Evolutionary conservation across 92 coral and sea anemone genomes (phyloP), one percentile per base, ranked within the genome.

Genomic region (Paramuricea clavata): DNA sequence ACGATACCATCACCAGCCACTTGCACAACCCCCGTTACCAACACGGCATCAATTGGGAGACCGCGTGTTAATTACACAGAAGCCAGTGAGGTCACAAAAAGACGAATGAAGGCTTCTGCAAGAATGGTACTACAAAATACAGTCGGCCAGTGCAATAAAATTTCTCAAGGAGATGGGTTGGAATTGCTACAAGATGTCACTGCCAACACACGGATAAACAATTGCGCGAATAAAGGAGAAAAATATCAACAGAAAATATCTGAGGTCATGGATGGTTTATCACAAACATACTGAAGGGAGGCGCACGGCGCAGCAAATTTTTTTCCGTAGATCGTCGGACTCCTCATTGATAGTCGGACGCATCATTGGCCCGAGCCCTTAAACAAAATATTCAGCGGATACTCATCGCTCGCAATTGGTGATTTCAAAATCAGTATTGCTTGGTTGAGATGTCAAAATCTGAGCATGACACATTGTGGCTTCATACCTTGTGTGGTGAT

Each of bases 201-300:
- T 22, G 74, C 4, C 16, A 67, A 74, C 17, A 74, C 52, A 74
- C 61, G 2, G 11, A 49, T 41, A 34, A 35, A 72, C 1, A 2
- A 54, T 3, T 19, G 62, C 11, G 62, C 17, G 62, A 19, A 47
- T 47, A 1, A 47, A 47, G 31, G 68, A n/a, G 21, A 28, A 60
- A 60, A 60, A 2, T 26, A 56, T 6, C 30, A 25, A 60, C 61
- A 52, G 23, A 5, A 22, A 60, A 22, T 25, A 39, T 39, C 44
- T 39, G 44, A 39, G 4, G 44, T 39, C 44, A 25, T 68, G 16
- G 31, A 49, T 25, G 79, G 90, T 19, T 56, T 78, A 69, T 82
- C 81, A 31, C 69, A 49, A 17, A 76, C 85, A 65, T 86, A 86
- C 42, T 6, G 47, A n/a, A 64, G 68, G 23, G 78, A 86, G 54